Percentiles rank a stretch among this genome's conserved stretches.
These are phyloP conservation scores for Aporrectodea caliginosa DNA, from an alignment of 1,140 invertebrate genomes.

Conservation along the genomic window DNA sequence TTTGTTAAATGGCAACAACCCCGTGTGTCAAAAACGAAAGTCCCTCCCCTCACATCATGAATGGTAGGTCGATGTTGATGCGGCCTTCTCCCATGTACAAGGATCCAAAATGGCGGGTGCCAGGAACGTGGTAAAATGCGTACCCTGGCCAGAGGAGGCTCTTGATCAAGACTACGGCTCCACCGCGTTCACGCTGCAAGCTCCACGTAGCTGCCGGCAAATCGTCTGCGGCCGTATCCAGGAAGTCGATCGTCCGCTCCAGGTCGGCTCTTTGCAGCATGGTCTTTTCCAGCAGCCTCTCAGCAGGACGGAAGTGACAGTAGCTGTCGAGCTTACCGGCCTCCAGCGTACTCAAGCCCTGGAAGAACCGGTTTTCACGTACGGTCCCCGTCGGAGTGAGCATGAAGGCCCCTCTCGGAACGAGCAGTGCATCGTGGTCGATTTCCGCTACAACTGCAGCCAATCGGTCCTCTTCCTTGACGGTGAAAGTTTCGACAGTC, in stretches of 20 bases:
- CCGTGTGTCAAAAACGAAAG: no score
- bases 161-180: slow-evolving; percentile 48
- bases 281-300: slow-evolving; percentile 45
- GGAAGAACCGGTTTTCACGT: slow-evolving; percentile 52
- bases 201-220: slow-evolving; percentile 55
- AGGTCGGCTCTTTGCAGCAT: slow-evolving; percentile 49
- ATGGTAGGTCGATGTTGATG: slow-evolving; percentile 55
- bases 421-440: slow-evolving; percentile 53
- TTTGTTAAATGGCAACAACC: no score
- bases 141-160: slow-evolving; percentile 55
- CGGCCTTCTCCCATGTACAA: slow-evolving; percentile 55
- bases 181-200: slow-evolving; percentile 55
- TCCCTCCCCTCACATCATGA: slow-evolving; percentile 53
- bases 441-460: slow-evolving; percentile 52
- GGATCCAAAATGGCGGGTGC: slow-evolving; percentile 49
- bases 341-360: slow-evolving; percentile 54
- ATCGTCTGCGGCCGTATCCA: slow-evolving; percentile 55
- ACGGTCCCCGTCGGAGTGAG: slow-evolving; percentile 51
- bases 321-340: slow-evolving; percentile 54
- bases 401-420: slow-evolving; percentile 53
- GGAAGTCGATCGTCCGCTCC: slow-evolving; percentile 55
- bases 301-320: slow-evolving; percentile 54
- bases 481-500: neutral
- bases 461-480: slow-evolving; percentile 57
- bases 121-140: slow-evolving; percentile 54